Percentiles rank a stretch among this genome's conserved stretches.
Evolutionary conservation across 2,888 invertebrate genomes (phyloP).

Genomic region (Tachystola acroxantha): DNA sequence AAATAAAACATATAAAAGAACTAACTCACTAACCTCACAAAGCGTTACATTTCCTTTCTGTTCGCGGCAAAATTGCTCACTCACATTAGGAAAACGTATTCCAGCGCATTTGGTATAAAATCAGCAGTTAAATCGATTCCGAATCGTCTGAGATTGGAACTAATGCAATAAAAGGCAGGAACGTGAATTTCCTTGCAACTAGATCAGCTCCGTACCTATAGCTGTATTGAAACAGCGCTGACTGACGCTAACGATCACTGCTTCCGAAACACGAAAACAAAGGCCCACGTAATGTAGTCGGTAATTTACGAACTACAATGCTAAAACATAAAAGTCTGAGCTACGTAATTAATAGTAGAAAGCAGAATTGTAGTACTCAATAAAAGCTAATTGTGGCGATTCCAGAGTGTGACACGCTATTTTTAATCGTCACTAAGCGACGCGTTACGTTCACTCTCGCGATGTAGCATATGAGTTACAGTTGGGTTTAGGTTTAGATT

Average conservation of each 20-base stretch:
- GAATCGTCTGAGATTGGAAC: constrained; percentile 25
- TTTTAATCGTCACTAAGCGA: no score
- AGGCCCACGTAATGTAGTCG: constrained; percentile 13
- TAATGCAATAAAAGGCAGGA: constrained; percentile 30
- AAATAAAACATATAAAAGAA: no score
- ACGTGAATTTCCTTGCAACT: constrained; percentile 25
- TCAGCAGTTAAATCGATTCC: constrained; percentile 8
- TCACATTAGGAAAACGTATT: background rate
- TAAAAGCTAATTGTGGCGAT: no score
- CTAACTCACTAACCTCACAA: no score
- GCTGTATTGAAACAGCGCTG: constrained; percentile 10
- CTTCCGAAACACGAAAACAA: constrained; percentile 27
- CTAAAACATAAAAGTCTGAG: background rate
- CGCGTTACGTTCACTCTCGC: no score
- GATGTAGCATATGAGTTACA: no score
- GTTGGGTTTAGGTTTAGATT: no score
- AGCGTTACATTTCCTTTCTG: no score
- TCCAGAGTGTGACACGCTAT: no score
- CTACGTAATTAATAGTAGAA: no score
- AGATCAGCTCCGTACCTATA: constrained; percentile 1
- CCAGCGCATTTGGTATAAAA: background rate
- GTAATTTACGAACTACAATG: constrained; percentile 1
- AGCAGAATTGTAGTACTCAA: no score
- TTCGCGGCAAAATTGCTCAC: background rate
- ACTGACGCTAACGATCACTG: constrained; percentile 34